Base-by-base conservation (phyloP, 2,888 invertebrate species). In the Amphiduros pacificus region DNA sequence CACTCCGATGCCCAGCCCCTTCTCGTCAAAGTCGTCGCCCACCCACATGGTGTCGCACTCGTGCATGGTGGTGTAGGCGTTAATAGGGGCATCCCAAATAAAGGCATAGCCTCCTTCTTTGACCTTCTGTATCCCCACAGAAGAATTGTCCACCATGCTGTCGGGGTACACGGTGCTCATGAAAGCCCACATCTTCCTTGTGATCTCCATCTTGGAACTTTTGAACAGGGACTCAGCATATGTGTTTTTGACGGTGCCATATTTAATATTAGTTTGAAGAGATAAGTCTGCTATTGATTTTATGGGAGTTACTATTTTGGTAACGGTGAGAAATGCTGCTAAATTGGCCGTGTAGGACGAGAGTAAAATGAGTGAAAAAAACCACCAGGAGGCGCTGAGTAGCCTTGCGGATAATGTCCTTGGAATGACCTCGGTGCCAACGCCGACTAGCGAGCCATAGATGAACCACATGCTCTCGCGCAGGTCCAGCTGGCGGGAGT, bases 11-110 rank as follows among this genome's bases (percentile, higher is more conserved):
- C 80, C 80, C 64, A 78, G 79, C 0, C 79, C 79, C 59, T 80
- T 80, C 27, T 77, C 76, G 57, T 80, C 80, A 68, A 80, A 80
- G 24, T 76, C 75, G 22, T 78, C 78, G 2, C 77, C 79, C 4
- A 78, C 76, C 61, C 76, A 77, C 74, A 78, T 79, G 44, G 75
- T 84, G 81, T 96, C 95, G 77, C 95, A 73, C 11, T 67, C 61
- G 31, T 75, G 71, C 66, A 76, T 66, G 27, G 77, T 75, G 20
- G 77, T 75, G 65, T 76, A 74, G 61, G 75, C 77, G 65, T 76
- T 76, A 64, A 81, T 78, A 1, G 81, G 79, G 20, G 76, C 77
- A 62, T 81, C 81, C 81, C 81, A 81, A 68, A 81, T 78, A 63
- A 81, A 81, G 4, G 79, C 80, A 61, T 80, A 79, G 54, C 78